Percentiles rank a stretch among this genome's conserved stretches.
phyloP scores from a whole-genome alignment of 2,113 vertebrate genomes.

The Phoxinus phoxinus region DNA sequence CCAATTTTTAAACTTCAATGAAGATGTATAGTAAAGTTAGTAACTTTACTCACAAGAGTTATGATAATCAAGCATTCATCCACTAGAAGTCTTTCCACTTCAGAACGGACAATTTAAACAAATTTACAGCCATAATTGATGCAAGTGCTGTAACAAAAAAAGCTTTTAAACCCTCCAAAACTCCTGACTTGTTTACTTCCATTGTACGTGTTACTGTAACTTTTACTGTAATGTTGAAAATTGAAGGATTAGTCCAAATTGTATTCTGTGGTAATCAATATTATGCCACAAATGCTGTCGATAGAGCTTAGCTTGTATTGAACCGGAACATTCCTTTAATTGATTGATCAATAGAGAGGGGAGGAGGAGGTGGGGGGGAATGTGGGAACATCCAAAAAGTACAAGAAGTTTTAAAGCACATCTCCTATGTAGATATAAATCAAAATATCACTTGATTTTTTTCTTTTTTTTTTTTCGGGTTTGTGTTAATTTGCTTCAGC shows the following conservation, averaged over 20 bases:
- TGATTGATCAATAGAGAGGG: neutral
- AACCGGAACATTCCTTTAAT: slow-evolving; percentile 21
- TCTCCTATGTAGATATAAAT: slow-evolving; percentile 71
- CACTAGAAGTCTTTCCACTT: neutral
- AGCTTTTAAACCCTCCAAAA: neutral
- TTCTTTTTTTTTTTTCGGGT: slow-evolving; percentile 71
- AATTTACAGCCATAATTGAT: neutral
- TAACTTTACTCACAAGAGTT: neutral
- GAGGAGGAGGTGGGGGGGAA: slow-evolving; percentile 51
- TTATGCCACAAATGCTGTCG: neutral
- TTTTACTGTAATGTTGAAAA: neutral
- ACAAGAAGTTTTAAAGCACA: slow-evolving; percentile 81
- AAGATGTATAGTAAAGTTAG: neutral
- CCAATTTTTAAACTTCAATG: neutral
- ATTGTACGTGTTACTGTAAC: neutral
- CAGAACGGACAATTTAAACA: neutral
- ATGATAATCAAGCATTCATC: neutral
- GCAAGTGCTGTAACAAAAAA: neutral
- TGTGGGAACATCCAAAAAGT: slow-evolving; percentile 77
- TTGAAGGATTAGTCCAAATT: neutral
- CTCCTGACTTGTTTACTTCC: slow-evolving; percentile 1
- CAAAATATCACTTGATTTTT: slow-evolving; percentile 67
- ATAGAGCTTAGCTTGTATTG: slow-evolving; percentile 5
- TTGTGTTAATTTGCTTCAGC: slow-evolving; percentile 61
- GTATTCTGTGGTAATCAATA: slow-evolving; percentile 1